Evolutionary conservation across 2,888 invertebrate species (phyloP).

Genomic region (Selenia dentaria): DNA sequence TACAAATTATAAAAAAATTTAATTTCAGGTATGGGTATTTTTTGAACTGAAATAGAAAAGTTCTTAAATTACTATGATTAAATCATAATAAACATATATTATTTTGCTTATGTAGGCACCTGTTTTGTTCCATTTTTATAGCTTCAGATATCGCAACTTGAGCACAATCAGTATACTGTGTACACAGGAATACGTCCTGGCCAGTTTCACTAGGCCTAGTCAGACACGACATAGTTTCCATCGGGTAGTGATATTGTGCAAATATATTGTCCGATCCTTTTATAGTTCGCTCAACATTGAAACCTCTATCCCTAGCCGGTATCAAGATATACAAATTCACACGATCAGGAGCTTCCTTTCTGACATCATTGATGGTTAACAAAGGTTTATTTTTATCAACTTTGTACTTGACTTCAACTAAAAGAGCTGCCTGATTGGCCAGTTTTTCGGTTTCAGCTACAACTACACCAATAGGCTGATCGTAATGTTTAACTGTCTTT

Average conservation of each 20-base stretch:
- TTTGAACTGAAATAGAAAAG: too few relatives aligned
- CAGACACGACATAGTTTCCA: slow-evolving; percentile 87
- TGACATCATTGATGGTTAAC: slow-evolving; percentile 54
- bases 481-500: slow-evolving; percentile 84
- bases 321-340: slow-evolving; percentile 43
- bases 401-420: slow-evolving; percentile 84
- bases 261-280: slow-evolving; percentile 83
- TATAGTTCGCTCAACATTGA: slow-evolving; percentile 73
- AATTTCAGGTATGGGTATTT: too few relatives aligned
- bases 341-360: slow-evolving; percentile 53
- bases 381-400: slow-evolving; percentile 60
- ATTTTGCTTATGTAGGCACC: too few relatives aligned
- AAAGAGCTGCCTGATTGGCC: slow-evolving; percentile 83
- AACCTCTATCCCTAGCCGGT: slow-evolving; percentile 59
- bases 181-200: slow-evolving; percentile 83
- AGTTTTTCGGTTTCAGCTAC: slow-evolving; percentile 84
- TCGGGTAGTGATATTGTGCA: slow-evolving; percentile 88
- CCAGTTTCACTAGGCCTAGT: slow-evolving; percentile 88
- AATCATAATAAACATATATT: too few relatives aligned
- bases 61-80: too few relatives aligned
- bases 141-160: slow-evolving; percentile 80
- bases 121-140: slow-evolving; percentile 82
- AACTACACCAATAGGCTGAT: slow-evolving; percentile 88
- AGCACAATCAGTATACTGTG: slow-evolving; percentile 83
- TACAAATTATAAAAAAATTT: too few relatives aligned